Evolutionary conservation across 2,888 invertebrate genomes (phyloP), one percentile per base, ranked within the genome.

Genomic region (Spisula subtruncata): DNA sequence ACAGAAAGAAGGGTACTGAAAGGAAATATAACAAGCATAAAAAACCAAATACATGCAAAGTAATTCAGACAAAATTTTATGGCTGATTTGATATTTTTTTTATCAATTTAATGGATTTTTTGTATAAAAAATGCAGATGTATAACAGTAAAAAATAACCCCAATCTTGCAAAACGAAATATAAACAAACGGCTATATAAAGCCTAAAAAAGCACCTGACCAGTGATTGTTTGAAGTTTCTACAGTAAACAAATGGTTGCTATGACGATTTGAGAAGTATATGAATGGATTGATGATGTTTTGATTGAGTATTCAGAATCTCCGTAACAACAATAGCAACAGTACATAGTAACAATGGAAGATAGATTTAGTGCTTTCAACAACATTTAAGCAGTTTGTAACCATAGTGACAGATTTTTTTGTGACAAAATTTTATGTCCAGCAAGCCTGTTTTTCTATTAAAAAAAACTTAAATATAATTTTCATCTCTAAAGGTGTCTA

Each of bases 201-300:
- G 90, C 90, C 92, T 75, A 83, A 89, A 85, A 60, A 91, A 92
- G 92, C 92, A 92, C 92, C 92, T 90, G 87, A 79, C 89, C 85
- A 85, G 81, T 88, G 90, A 90, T 92, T 90, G 89, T 92, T 84
- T 85, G 85, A 88, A 51, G 81, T 88, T 84, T 48, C 87, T 83
- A 87, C 51, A 81, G 79, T 81, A 83, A 87, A 87, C 41, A 80
- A 85, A 85, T 80, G 85, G 80, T 75, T 84, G 46, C 84, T 84
- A 84, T 84, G 84, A 83, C 60, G n/a, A 60, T n/a, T 80, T 46
- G 80, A 71, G 66, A 75, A 75, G 29, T 75, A 32, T 32, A 75
- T 75, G 35, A 89, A 86, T 83, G 60, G 79, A 82, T 35, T 83
- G 56, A 86, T 86, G 87, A 90, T 85, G 75, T 84, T 87, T 88